Percentiles rank a stretch among this genome's conserved stretches.
phyloP scores from a whole-genome alignment of 2,113 vertebrate genomes.

The Dascyllus trimaculatus region DNA sequence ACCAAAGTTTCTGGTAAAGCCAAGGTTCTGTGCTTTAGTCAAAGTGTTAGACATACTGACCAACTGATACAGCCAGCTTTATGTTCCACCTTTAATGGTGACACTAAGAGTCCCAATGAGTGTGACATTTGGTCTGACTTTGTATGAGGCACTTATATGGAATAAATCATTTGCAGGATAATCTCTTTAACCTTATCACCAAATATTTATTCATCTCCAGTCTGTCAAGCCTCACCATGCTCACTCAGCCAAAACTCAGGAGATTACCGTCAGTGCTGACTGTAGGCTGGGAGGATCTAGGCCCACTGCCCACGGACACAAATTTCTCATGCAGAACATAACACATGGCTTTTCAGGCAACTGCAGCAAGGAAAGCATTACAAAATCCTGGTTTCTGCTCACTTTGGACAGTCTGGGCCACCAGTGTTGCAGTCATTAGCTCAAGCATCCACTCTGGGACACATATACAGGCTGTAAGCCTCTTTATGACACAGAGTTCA shows the following conservation, averaged over 20 bases:
- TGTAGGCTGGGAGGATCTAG: conserved; percentile 34
- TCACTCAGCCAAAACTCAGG: conserved; percentile 62
- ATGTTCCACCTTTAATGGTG: not conserved
- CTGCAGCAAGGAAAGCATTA: conserved; percentile 25
- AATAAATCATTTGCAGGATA: conserved; percentile 31
- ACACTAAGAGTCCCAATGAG: not conserved
- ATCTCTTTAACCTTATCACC: conserved; percentile 61
- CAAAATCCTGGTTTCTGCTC: conserved; percentile 24
- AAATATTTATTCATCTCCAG: conserved; percentile 52
- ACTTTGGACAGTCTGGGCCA: conserved; percentile 40
- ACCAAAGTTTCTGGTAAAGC: too few species aligned
- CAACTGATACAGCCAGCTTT: not conserved
- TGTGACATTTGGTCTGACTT: conserved; percentile 23
- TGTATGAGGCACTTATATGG: conserved; percentile 5
- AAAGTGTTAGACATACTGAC: not conserved
- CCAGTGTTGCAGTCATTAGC: conserved; percentile 10
- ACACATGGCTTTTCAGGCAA: conserved; percentile 25
- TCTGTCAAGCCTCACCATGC: conserved; percentile 1
- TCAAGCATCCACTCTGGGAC: conserved; percentile 5
- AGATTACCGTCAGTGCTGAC: conserved; percentile 56
- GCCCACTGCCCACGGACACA: conserved; percentile 27
- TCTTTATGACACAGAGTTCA: conserved; percentile 10
- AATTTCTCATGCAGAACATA: conserved; percentile 59
- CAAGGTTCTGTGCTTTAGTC: not conserved
- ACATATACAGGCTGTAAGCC: conserved; percentile 8